phyloP scores from a whole-genome alignment of 2,797 vertebrate species.

The Tragopan temminckii region DNA sequence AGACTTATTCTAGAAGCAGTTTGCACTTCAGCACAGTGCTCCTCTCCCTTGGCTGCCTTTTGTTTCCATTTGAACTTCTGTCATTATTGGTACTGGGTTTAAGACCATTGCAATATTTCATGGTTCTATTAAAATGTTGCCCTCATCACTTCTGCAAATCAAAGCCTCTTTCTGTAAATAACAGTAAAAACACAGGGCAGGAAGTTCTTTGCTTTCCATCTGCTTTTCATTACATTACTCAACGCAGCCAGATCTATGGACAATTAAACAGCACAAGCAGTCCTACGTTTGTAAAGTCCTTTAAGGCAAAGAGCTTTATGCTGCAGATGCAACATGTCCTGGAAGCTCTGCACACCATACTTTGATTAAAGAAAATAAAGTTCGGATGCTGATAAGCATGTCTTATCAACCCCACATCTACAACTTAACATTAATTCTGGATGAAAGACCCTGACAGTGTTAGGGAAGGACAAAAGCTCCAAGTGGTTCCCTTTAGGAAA shows the following conservation, averaged over 20 bases:
- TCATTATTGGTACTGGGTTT: not conserved
- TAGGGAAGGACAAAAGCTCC: not conserved
- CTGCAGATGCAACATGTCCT: not conserved
- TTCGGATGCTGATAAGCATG: not conserved
- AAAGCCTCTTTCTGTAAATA: constrained; percentile 40
- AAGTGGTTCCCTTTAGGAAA: not conserved
- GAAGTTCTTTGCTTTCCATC: constrained; percentile 52
- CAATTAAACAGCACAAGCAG: not conserved
- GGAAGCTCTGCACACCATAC: not conserved
- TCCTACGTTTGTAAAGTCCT: constrained; percentile 22
- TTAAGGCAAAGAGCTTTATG: not conserved
- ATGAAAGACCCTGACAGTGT: not conserved
- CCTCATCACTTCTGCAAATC: constrained; percentile 16
- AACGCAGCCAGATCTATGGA: not conserved
- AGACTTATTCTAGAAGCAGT: not conserved
- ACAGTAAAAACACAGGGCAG: constrained; percentile 4
- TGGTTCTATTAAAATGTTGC: constrained; percentile 10
- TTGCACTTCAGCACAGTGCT: not conserved
- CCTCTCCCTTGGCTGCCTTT: not conserved
- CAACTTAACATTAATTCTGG: not conserved
- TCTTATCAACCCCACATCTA: not conserved
- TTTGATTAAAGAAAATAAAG: constrained; percentile 9
- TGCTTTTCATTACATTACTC: constrained; percentile 53
- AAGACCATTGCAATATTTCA: not conserved
- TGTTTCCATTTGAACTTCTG: not conserved